Conservation (phyloP, 2,797 vertebrate species). For the Eleutherodactylus coqui region DNA sequence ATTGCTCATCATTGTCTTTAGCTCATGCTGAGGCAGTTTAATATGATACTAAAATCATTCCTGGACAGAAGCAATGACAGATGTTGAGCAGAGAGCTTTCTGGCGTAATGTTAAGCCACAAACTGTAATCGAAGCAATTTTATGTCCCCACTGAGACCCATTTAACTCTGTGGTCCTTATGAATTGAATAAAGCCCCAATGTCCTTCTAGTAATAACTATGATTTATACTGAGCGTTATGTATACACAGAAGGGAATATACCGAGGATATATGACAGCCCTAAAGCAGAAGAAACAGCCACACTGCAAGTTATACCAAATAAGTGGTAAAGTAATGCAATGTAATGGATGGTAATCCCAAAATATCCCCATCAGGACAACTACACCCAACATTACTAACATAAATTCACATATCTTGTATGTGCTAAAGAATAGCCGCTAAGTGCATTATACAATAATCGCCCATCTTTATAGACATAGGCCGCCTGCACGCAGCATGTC, state of each 20-base stretch:
- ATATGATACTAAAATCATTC: conserved; percentile 42
- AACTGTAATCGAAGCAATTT: conserved; percentile 55
- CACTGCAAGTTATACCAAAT: not conserved
- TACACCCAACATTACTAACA: not conserved
- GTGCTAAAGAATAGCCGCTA: not conserved
- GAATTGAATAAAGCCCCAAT: conserved; percentile 59
- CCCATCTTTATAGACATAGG: too few relatives aligned
- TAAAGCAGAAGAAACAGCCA: conserved; percentile 29
- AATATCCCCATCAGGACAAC: not conserved
- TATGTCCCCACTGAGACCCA: conserved; percentile 47
- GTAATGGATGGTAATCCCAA: not conserved
- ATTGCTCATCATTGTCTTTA: conserved; percentile 17
- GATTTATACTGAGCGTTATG: conserved; percentile 50
- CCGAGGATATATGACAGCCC: not conserved
- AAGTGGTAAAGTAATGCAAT: not conserved
- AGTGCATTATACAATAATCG: not conserved
- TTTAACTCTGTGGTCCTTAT: conserved; percentile 57
- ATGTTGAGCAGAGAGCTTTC: conserved; percentile 45
- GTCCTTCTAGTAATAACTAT: conserved; percentile 40
- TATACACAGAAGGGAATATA: conserved; percentile 38
- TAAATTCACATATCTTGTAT: not conserved
- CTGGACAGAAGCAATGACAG: conserved; percentile 53
- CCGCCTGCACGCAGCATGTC: too few relatives aligned
- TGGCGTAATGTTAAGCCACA: conserved; percentile 28
- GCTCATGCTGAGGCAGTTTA: not conserved